These are phyloP conservation scores for Emydocephalus ijimae DNA, from an alignment of 2,113 vertebrate genomes.

Conservation along the genomic window DNA sequence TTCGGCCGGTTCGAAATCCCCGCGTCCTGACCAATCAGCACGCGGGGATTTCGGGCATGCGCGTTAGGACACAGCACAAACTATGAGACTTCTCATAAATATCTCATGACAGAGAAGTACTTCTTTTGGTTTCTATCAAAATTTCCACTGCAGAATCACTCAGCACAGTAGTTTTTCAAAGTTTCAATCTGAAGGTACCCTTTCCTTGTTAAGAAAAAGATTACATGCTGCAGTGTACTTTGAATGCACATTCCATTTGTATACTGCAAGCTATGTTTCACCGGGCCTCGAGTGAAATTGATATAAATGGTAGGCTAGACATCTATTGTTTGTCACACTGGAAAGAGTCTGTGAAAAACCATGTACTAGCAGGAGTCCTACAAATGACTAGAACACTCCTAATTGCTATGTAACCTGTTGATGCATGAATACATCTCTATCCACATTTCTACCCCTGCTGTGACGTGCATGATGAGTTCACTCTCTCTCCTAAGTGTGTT, in stretches of 20 bases:
- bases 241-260: neutral
- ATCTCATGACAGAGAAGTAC: neutral
- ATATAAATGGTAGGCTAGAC: neutral
- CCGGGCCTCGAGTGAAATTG: neutral
- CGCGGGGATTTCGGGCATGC: no score
- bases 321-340: neutral
- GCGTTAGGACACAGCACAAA: no score
- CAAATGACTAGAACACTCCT: neutral
- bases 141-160: neutral
- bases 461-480: neutral
- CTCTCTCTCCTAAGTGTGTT: neutral
- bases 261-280: neutral
- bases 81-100: neutral
- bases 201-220: neutral
- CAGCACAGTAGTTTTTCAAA: neutral
- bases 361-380: neutral
- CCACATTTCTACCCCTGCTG: neutral
- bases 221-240: neutral
- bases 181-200: neutral
- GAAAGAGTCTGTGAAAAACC: neutral
- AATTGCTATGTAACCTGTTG: neutral
- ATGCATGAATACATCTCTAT: neutral
- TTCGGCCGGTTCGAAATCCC: no score
- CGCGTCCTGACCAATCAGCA: no score
- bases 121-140: neutral